Conservation (phyloP, 2,113 vertebrate species). For the Centropus bengalensis region DNA sequence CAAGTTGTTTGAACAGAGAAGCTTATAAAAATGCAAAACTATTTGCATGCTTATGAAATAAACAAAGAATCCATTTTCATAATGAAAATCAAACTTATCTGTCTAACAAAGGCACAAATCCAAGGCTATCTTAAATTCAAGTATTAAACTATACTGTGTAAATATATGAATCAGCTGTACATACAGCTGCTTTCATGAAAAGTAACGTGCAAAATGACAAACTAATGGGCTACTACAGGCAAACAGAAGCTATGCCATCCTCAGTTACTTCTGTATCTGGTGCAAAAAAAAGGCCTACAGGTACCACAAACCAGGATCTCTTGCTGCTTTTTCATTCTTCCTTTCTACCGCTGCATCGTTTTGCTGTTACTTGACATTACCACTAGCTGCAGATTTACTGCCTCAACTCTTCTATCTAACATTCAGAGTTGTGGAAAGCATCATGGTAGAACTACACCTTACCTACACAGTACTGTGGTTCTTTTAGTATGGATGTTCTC, state of each 20-base stretch:
- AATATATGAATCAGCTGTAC: background rate
- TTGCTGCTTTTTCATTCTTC: background rate
- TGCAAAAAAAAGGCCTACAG: background rate
- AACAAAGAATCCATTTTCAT: conserved; percentile 11
- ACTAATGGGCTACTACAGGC: background rate
- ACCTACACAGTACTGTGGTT: background rate
- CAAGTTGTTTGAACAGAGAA: background rate
- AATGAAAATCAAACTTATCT: background rate
- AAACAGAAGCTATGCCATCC: background rate
- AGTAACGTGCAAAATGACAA: background rate
- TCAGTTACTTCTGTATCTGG: background rate
- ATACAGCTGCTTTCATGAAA: background rate
- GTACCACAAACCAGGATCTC: background rate
- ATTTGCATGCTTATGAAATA: conserved; percentile 35
- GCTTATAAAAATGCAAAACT: conserved; percentile 4
- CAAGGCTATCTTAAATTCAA: background rate
- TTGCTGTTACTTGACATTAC: background rate
- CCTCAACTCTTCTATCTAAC: background rate
- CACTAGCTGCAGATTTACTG: background rate
- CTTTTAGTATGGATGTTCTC: background rate
- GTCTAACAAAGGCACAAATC: background rate
- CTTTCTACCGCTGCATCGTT: background rate
- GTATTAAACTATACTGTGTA: background rate
- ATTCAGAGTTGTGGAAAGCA: background rate
- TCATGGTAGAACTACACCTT: background rate